Base-by-base conservation (phyloP, 1,140 invertebrate genomes). In the Platyura marginata region DNA sequence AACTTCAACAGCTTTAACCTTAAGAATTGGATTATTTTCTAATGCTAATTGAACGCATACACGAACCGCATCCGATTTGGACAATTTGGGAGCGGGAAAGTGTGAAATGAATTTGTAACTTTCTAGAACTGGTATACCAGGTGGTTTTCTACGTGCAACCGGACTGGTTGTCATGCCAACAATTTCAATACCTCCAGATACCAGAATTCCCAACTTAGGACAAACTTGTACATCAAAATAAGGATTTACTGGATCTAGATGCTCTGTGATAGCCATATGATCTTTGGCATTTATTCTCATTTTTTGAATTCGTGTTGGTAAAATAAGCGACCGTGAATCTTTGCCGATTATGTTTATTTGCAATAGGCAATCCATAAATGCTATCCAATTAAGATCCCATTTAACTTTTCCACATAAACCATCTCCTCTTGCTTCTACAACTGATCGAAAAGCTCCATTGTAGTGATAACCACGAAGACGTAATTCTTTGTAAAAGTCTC, bases 401-500 rank as follows among this genome's bases (percentile, higher is more conserved):
- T 50, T 47, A 1, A 79, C 60, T 19, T 56, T 56, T 16, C 75
- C 79, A 58, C 44, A 63, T 38, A 46, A 63, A 19, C 47, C 68
- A 63, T 47, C 68, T 51, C 41, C 61, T 45, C 41, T 62, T 50
- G 38, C 69, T 53, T 42, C 35, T 9, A 44, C 32, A 5, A 62
- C 59, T 1, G 51, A 51, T 22, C 46, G 49, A 40, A 61, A 62
- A 1, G 43, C 42, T 1, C 59, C 57, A 41, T 51, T 56, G 61
- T 96, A 96, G 46, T 95, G 79, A 56, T 96, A 96, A 1, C 93
- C 93, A 51, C 90, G 70, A 0, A 95, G 68, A 51, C 78, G 70
- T 1, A 97, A 61, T 61, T 95, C 91, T 56, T 93, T 94, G 59
- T 97, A 97, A 41, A 95, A 73, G 55, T 96, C 91, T 40, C 75